These are phyloP conservation scores for Coreoperca whiteheadi DNA, from an alignment of 2,113 vertebrate species.

Conservation along the genomic window DNA sequence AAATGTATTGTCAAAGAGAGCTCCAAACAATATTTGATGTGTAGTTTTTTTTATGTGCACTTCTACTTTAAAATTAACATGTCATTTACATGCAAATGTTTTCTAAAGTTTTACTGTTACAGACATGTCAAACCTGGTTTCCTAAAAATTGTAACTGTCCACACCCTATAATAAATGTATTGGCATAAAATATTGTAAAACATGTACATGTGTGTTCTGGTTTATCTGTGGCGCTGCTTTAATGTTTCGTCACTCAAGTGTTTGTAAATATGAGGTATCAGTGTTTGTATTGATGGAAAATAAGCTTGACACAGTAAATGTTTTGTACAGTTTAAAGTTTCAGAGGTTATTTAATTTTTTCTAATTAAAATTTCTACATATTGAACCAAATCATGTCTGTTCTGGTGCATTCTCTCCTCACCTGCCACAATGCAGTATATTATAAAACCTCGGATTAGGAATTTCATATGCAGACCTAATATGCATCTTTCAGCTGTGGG, in stretches of 20 bases:
- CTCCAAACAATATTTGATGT: not conserved
- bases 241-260: slow-evolving; percentile 13
- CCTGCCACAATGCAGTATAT: not conserved
- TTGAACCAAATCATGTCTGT: not conserved
- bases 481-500: not conserved
- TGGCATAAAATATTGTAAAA: slow-evolving; percentile 32
- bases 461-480: not conserved
- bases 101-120: not conserved
- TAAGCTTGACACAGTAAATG: slow-evolving; percentile 41
- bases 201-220: slow-evolving; percentile 5
- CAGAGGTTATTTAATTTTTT: slow-evolving; percentile 66
- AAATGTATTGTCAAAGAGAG: not conserved
- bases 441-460: not conserved
- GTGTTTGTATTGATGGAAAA: slow-evolving; percentile 18
- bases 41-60: slow-evolving; percentile 30
- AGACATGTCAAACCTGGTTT: not conserved
- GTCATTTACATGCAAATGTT: not conserved
- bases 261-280: slow-evolving; percentile 50
- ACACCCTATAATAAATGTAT: slow-evolving; percentile 8
- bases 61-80: slow-evolving; percentile 24
- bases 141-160: slow-evolving; percentile 11
- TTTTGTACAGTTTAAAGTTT: slow-evolving; percentile 61
- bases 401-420: slow-evolving; percentile 3
- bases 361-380: slow-evolving; percentile 67
- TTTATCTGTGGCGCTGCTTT: slow-evolving; percentile 22